Evolutionary conservation across 2,113 vertebrate species (phyloP).

Genomic region (Brachypteracias leptosomus): DNA sequence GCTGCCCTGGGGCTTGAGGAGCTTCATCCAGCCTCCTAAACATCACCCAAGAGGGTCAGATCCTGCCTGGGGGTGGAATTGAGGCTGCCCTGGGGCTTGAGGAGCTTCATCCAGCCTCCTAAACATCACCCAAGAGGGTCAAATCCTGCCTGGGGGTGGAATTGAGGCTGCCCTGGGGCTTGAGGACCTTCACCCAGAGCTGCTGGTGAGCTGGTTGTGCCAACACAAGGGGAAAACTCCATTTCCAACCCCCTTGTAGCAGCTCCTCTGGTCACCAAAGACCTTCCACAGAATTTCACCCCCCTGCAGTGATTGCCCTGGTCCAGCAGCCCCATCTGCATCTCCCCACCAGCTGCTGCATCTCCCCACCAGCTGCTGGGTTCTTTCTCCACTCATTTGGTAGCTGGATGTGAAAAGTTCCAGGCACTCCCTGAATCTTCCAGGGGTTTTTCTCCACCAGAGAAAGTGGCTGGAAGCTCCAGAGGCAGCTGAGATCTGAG

Average conservation of each 20-base stretch:
- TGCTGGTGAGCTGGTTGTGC: rapidly evolving
- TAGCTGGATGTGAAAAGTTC: neutral
- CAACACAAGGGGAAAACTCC: neutral
- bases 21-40: too few species aligned
- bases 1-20: too few species aligned
- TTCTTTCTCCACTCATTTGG: neutral
- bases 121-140: too few species aligned
- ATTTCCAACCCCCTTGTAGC: rapidly evolving
- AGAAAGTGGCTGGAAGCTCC: rapidly evolving
- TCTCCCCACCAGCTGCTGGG: rapidly evolving
- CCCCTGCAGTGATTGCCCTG: rapidly evolving
- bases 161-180: neutral
- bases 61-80: too few species aligned
- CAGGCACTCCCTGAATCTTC: rapidly evolving
- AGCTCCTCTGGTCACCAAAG: neutral
- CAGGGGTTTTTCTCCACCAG: neutral
- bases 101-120: too few species aligned
- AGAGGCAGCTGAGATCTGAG: neutral
- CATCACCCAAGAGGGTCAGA: too few species aligned
- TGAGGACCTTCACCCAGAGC: neutral
- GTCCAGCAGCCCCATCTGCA: neutral
- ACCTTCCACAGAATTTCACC: neutral
- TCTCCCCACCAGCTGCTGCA: neutral
- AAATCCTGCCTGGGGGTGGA: too few species aligned
- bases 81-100: too few species aligned